These are phyloP conservation scores for Campylorhamphus procurvoides DNA, from an alignment of 2,113 vertebrate genomes.

Conservation along the genomic window DNA sequence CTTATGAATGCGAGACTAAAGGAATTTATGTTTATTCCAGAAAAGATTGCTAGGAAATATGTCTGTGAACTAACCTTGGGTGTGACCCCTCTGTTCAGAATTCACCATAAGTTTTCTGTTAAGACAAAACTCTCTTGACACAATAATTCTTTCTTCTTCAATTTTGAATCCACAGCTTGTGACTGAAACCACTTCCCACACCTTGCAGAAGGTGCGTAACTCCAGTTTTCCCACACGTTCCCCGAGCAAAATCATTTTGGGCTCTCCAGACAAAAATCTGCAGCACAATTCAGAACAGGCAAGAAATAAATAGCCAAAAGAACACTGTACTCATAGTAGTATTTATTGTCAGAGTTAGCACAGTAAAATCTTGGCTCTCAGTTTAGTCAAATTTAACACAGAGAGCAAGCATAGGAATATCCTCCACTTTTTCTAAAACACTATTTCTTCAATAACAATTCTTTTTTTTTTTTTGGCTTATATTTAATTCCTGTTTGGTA, in stretches of 20 bases:
- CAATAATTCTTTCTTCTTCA: neutral
- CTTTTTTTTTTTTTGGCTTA: neutral
- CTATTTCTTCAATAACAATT: neutral
- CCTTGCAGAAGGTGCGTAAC: conserved; percentile 47
- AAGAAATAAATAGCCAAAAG: neutral
- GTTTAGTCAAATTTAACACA: neutral
- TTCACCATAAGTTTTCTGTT: neutral
- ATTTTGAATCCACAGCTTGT: conserved; percentile 10
- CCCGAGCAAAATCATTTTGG: conserved; percentile 8
- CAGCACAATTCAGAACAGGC: neutral
- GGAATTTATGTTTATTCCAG: neutral
- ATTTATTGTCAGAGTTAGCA: neutral
- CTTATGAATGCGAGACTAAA: neutral
- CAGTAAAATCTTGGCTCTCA: neutral
- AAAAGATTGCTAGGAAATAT: neutral
- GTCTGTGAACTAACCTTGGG: neutral
- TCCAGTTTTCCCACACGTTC: neutral
- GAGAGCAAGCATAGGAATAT: neutral
- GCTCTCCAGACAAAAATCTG: conserved; percentile 22
- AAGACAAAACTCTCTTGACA: conserved; percentile 2
- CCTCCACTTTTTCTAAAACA: neutral
- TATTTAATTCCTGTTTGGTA: neutral
- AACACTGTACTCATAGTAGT: neutral
- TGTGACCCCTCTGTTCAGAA: neutral
- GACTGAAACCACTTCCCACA: conserved; percentile 47